A percentile compares a stretch with the other conserved stretches of the same genome.
phyloP scores from a whole-genome alignment of 2,113 vertebrate genomes.

The Dolichallabes microphthalmus region DNA sequence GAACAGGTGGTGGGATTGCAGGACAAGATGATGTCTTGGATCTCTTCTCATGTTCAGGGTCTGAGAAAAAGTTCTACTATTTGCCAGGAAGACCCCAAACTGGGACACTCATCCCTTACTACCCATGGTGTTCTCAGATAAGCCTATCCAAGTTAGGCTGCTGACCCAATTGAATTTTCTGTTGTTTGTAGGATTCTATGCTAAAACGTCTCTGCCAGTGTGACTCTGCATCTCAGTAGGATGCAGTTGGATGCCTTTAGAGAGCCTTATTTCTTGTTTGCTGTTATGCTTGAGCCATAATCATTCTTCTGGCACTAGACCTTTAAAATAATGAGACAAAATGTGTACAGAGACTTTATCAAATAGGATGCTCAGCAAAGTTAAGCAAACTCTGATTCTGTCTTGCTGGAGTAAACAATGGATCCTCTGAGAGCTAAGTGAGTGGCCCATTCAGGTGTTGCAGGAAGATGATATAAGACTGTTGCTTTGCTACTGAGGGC shows the following conservation, averaged over 20 bases:
- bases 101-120: background rate
- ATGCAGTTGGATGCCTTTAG: constrained; percentile 33
- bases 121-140: constrained; percentile 25
- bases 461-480: background rate
- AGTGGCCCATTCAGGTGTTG: constrained; percentile 24
- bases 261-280: constrained; percentile 49
- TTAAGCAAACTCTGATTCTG: constrained; percentile 47
- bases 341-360: constrained; percentile 44
- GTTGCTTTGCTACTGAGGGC: background rate
- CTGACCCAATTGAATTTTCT: constrained; percentile 41
- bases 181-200: constrained; percentile 45
- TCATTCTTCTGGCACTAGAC: constrained; percentile 54
- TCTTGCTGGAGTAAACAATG: constrained; percentile 52
- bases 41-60: background rate
- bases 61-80: background rate
- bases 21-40: too few species aligned
- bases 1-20: too few species aligned
- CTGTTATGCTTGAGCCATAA: constrained; percentile 51
- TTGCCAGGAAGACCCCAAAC: background rate
- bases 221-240: constrained; percentile 29
- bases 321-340: constrained; percentile 54
- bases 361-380: constrained; percentile 33
- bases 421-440: constrained; percentile 31
- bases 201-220: constrained; percentile 11
- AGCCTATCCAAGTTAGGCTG: constrained; percentile 14